Conservation (phyloP, 2,888 invertebrate species). For the Adineta ricciae region DNA sequence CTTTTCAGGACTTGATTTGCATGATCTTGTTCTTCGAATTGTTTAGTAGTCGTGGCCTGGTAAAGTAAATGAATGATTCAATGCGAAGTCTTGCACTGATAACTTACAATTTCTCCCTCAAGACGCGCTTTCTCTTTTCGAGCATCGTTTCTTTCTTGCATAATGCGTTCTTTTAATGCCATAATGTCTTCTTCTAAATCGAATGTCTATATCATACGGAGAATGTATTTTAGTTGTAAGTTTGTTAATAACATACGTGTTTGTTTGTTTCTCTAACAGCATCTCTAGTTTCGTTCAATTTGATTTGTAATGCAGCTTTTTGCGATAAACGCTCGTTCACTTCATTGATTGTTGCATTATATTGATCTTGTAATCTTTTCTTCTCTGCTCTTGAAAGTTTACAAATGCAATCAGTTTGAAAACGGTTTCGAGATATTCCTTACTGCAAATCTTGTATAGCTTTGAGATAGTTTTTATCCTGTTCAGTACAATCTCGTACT, state of each 20-base stretch:
- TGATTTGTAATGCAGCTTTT: slow-evolving; percentile 48
- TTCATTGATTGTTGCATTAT: slow-evolving; percentile 46
- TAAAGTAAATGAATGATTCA: too few species aligned
- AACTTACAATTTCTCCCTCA: slow-evolving; percentile 44
- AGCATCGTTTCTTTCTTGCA: slow-evolving; percentile 47
- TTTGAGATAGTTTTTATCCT: slow-evolving; percentile 41
- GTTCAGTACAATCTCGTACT: slow-evolving; percentile 40
- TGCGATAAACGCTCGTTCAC: slow-evolving; percentile 48
- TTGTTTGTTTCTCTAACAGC: slow-evolving; percentile 46
- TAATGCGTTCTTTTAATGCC: slow-evolving; percentile 47
- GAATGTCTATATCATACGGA: slow-evolving; percentile 41
- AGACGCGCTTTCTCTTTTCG: slow-evolving; percentile 45
- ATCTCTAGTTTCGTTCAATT: slow-evolving; percentile 47
- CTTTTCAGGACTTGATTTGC: neutral
- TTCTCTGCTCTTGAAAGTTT: slow-evolving; percentile 43
- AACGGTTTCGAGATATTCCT: too few species aligned
- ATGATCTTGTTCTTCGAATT: neutral
- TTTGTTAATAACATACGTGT: slow-evolving; percentile 39
- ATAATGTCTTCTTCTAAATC: slow-evolving; percentile 48
- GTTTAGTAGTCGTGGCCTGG: neutral
- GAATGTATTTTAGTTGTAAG: neutral
- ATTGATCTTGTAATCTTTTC: slow-evolving; percentile 43
- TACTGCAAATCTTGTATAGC: slow-evolving; percentile 5
- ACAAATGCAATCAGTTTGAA: too few species aligned
- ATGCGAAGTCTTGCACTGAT: neutral